Evolutionary conservation across 2,888 invertebrate genomes (phyloP).

Genomic region (Rhingia rostrata): DNA sequence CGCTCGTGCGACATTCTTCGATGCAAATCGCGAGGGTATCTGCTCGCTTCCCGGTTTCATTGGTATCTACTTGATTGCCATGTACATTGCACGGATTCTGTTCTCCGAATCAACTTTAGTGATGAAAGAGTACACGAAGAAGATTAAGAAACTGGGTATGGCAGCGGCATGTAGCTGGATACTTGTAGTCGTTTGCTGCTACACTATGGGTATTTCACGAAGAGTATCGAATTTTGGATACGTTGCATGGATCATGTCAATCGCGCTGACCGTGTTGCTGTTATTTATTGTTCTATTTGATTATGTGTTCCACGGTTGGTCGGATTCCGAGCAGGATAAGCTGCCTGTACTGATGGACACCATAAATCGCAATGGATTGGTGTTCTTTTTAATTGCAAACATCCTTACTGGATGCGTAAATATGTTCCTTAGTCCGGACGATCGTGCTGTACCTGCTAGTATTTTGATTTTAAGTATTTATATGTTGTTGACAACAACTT

Average conservation of each 20-base stretch:
- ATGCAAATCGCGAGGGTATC: slow-evolving; percentile 96
- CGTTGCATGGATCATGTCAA: slow-evolving; percentile 89
- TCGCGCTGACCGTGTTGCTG: slow-evolving; percentile 86
- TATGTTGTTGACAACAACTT: slow-evolving; percentile 82
- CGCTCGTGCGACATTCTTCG: slow-evolving; percentile 86
- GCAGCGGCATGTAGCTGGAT: slow-evolving; percentile 82
- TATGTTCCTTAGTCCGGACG: slow-evolving; percentile 86
- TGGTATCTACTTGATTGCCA: slow-evolving; percentile 90
- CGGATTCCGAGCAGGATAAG: slow-evolving; percentile 78
- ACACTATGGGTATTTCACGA: slow-evolving; percentile 87
- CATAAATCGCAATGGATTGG: slow-evolving; percentile 91
- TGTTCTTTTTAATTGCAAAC: slow-evolving; percentile 93
- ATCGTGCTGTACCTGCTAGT: slow-evolving; percentile 82
- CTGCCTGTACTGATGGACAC: slow-evolving; percentile 86
- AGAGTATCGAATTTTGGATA: slow-evolving; percentile 93
- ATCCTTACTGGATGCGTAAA: slow-evolving; percentile 93
- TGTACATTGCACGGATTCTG: slow-evolving; percentile 85
- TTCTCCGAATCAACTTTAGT: slow-evolving; percentile 79
- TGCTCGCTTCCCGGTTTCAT: slow-evolving; percentile 93
- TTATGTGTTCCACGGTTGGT: slow-evolving; percentile 50
- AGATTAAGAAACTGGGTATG: slow-evolving; percentile 76
- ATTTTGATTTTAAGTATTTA: slow-evolving; percentile 85
- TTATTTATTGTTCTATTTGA: slow-evolving; percentile 85
- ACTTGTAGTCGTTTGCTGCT: slow-evolving; percentile 83
- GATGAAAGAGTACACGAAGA: slow-evolving; percentile 76